phyloP scores from a whole-genome alignment of 2,113 vertebrate species.

The Thalassarche chlororhynchos region DNA sequence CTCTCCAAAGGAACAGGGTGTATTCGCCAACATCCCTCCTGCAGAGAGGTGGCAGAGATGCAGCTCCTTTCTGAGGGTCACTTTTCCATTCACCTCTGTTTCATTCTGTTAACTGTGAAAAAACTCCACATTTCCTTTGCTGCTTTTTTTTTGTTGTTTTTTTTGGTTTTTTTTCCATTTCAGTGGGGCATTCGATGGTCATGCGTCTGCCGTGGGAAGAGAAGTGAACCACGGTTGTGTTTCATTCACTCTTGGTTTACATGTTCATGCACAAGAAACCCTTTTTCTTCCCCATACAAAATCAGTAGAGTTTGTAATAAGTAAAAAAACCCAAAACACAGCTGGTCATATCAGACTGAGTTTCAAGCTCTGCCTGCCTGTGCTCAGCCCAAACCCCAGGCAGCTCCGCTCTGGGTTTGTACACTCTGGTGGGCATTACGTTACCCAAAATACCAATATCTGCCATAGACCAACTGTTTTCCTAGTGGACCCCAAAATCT shows the following conservation, averaged over 20 bases:
- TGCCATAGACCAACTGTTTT: not conserved
- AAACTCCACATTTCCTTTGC: not conserved
- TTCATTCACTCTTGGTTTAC: not conserved
- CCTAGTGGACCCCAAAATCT: not conserved
- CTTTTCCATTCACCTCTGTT: not conserved
- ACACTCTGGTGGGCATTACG: not conserved
- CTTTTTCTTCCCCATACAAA: not conserved
- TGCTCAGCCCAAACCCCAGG: not conserved
- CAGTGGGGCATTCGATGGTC: accelerated
- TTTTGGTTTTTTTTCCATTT: not conserved
- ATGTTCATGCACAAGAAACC: not conserved
- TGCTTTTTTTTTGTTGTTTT: no score
- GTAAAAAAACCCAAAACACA: not conserved
- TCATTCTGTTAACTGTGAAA: not conserved
- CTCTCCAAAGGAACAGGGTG: not conserved
- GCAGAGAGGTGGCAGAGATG: no score
- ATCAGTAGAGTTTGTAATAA: not conserved
- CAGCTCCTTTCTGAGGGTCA: not conserved
- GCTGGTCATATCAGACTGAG: not conserved
- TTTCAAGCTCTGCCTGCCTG: not conserved
- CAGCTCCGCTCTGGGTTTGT: not conserved
- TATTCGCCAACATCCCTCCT: accelerated
- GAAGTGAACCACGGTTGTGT: not conserved
- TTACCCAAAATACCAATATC: not conserved
- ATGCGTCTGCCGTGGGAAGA: not conserved